Evolutionary conservation across 2,113 vertebrate genomes (phyloP).

Genomic region (Hirundichthys speculiger): DNA sequence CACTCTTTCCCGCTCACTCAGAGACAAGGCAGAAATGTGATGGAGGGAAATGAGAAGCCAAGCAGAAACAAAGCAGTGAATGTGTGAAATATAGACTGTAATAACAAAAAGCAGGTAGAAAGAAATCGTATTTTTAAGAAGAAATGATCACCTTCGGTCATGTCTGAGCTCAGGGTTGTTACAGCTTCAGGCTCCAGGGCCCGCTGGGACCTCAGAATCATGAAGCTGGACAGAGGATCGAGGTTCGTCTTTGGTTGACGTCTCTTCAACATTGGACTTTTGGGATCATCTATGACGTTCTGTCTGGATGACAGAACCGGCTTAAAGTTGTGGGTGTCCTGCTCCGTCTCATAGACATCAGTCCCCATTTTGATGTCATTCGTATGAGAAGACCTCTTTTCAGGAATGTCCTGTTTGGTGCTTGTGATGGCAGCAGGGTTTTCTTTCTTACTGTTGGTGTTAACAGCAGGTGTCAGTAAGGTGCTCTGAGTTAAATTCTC

Average conservation of each 20-base stretch:
- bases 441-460: not conserved
- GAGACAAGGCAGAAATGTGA: no score
- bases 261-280: not conserved
- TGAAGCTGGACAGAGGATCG: conserved; percentile 69
- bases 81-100: not conserved
- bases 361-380: not conserved
- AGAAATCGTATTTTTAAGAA: not conserved
- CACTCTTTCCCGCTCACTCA: no score
- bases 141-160: conserved; percentile 43
- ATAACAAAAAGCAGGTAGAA: not conserved
- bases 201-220: conserved; percentile 67
- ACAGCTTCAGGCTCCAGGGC: not conserved
- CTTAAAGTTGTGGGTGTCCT: not conserved
- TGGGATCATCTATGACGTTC: conserved; percentile 5
- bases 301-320: not conserved
- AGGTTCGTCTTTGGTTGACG: conserved; percentile 19
- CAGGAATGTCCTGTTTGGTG: not conserved
- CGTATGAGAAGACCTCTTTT: not conserved
- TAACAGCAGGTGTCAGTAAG: not conserved
- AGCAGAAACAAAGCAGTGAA: not conserved
- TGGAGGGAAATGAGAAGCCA: no score
- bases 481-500: not conserved
- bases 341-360: not conserved
- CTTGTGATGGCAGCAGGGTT: conserved; percentile 1
- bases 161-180: conserved; percentile 4